Evolutionary conservation across 2,888 invertebrate genomes (phyloP), one percentile per base, ranked within the genome.

Genomic region (Diaprepes abbreviatus): DNA sequence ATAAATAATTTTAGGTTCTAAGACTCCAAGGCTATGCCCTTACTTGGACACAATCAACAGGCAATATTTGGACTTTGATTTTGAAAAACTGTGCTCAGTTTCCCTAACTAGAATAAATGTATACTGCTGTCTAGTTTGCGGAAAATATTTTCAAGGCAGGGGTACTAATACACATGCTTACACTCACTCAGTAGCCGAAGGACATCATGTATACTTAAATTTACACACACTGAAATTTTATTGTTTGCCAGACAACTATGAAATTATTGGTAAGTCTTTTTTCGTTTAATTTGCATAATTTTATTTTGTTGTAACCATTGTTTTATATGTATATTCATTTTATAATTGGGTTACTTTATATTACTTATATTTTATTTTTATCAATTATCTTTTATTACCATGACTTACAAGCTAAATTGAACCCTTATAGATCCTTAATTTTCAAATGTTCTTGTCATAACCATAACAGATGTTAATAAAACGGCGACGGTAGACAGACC

Each of bases 81-180:
- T 99, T 86, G 99, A 99, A 85, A 99, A 99, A 83, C 85, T 99
- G 19, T 99, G 99, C 83, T 98, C 98, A 0, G 94, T 99, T 35
- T 98, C 98, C 0, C 84, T 99, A 72, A 98, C 98, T 0, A 91
- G 99, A 79, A 97, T 99, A 77, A 99, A 99, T 87, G 98, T 99
- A 31, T 99, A 99, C 83, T 99, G 99, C 5, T 99, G 99, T 82
- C 88, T 99, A 69, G 96, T 99, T 0, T 99, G 99, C 84, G 99
- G 99, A 16, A 99, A 99, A 85, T 99, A 99, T 83, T 99, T 98
- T 81, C 88, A 93, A 90, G 97, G 99, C 1, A 89, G 99, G 81
- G 99, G 99, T 0, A 95, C 94, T 5, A 97, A 96, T 80, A 99
- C 99, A 0, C 97, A 99, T 86, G 99, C 99, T 0, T 99, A 99